phyloP scores from a whole-genome alignment of 2,113 vertebrate species.

The Phyllostomus hastatus region DNA sequence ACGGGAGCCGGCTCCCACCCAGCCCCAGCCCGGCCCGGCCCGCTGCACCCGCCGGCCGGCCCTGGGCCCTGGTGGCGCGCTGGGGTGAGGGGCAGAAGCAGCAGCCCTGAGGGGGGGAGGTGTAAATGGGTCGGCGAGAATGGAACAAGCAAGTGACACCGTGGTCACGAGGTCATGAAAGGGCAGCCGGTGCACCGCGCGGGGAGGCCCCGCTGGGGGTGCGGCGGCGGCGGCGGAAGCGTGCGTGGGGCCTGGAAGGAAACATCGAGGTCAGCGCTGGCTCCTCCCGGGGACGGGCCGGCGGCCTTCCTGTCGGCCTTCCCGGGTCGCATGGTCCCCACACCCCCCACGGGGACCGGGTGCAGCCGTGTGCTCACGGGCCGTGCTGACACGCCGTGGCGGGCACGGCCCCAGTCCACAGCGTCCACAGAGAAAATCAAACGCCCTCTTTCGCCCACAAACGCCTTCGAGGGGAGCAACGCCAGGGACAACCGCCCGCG shows the following conservation, averaged over 20 bases:
- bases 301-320: neutral
- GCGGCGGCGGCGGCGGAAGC: neutral
- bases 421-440: neutral
- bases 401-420: neutral
- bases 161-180: neutral
- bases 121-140: neutral
- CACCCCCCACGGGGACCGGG: neutral
- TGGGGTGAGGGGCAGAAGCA: neutral
- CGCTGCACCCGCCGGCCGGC: neutral
- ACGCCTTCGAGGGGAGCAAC: rapidly evolving
- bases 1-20: no score
- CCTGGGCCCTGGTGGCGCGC: neutral
- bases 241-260: neutral
- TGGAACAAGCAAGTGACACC: no score
- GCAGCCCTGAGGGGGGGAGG: neutral
- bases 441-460: rapidly evolving
- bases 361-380: neutral
- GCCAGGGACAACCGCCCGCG: rapidly evolving
- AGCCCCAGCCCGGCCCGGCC: no score
- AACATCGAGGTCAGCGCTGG: neutral
- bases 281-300: neutral
- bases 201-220: no score
- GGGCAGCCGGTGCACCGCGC: neutral
- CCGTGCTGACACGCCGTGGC: neutral
- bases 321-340: rapidly evolving